Base-by-base conservation (phyloP, 1,140 invertebrate genomes). In the Drosophila insularis region DNA sequence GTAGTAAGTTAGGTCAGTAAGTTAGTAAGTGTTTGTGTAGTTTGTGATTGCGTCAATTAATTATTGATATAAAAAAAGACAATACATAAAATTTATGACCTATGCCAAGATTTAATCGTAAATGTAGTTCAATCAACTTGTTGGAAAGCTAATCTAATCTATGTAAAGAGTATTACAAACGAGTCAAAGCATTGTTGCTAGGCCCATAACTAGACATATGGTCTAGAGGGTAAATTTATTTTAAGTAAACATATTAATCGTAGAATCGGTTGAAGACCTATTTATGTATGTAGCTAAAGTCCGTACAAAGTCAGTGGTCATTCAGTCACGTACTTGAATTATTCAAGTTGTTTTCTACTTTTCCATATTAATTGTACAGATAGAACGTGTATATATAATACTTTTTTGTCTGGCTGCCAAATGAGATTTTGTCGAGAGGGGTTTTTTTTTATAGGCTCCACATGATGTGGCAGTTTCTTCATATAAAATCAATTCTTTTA, bases 401-500 rank as follows among this genome's bases (percentile, higher is more conserved):
- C 27, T 27, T 21, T 50, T 50, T 50, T 50, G 43, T 50, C 43
- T 50, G 43, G 43, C 43, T 50, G 43, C 43, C 43, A 50, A 50
- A 21, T 21, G 19, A 21, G 43, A 21, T 50, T 50, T 50, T 50
- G 72, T 75, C 72, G 56, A 19, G 58, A 27, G 17, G 32, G 32
- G 35, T 75, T 59, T 63, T 43, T 75, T 59, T 63, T 68, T 75
- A 54, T 35, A 35, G 8, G 35, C 11, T 2, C 13, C 2, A 35
- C 7, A 50, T 50, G 43, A 50, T 50, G 17, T 75, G 40, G 39
- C 32, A 19, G 27, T 72, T 32, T 71, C 71, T 79, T 71, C 61
- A 61, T 65, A 13, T 37, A 63, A 75, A 82, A 84, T 85, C 77
- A 69, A 58, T 72, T 78, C 54, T 69, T 63, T 54, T 74, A 81